Conservation (phyloP, 2,113 vertebrate genomes). For the Cynoglossus semilaevis region DNA sequence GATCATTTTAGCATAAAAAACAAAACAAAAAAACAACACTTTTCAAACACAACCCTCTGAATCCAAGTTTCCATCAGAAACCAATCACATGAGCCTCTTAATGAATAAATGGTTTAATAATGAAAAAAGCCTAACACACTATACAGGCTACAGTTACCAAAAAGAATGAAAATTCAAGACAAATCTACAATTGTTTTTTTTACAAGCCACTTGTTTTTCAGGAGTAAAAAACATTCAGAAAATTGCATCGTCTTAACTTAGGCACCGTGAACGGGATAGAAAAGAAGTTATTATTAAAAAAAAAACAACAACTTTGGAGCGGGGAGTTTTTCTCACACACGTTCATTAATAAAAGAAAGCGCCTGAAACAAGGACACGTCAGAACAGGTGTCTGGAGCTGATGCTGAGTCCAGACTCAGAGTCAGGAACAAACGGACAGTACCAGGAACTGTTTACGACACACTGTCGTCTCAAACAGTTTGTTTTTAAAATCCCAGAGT, state of each 20-base stretch:
- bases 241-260: conserved; percentile 72
- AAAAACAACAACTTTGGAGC: conserved; percentile 38
- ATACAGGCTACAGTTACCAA: conserved; percentile 66
- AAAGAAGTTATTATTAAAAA: conserved; percentile 40
- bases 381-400: conserved; percentile 6
- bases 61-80: neutral
- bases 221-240: conserved; percentile 59
- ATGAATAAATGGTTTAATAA: conserved; percentile 69
- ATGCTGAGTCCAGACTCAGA: neutral
- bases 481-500: too few relatives aligned
- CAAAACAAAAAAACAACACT: too few relatives aligned
- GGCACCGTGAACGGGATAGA: conserved; percentile 62
- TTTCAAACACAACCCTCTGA: too few relatives aligned
- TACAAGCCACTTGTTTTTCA: conserved; percentile 54
- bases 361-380: conserved; percentile 19
- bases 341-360: conserved; percentile 25
- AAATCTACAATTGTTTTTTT: conserved; percentile 63
- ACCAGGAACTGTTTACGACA: too few relatives aligned
- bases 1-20: too few relatives aligned
- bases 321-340: conserved; percentile 43
- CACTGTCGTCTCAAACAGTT: too few relatives aligned
- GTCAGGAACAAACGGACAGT: too few relatives aligned
- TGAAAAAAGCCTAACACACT: conserved; percentile 58
- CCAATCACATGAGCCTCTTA: neutral
- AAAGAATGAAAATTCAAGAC: conserved; percentile 54